Base-by-base conservation (phyloP, 37 sponge, comb jelly and placozoan genomes). In the Chondrilla cf. caribensis region DNA sequence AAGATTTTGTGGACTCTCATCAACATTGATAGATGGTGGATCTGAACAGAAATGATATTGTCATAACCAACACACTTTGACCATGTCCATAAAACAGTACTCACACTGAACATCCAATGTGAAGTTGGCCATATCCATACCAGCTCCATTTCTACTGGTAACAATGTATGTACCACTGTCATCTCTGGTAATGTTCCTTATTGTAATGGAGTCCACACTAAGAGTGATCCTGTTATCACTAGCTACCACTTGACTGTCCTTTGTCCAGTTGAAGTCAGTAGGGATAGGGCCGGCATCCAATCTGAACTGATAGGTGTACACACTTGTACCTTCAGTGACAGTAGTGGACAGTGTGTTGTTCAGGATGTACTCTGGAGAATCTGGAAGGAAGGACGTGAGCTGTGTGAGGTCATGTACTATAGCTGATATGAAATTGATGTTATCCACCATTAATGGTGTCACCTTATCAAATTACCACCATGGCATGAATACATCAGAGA, bases 261-360 rank as follows among this genome's bases (percentile, higher is more conserved):
- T 67, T 28, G 31, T 67, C 68, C 68, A 67, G 1, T 2, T 67
- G 68, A 67, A 67, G 68, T 33, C 29, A 32, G 29, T 26, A 29
- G 68, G 68, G 2, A 29, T 2, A 67, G 68, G 68, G 35, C 29
- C 29, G 35, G 33, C 68, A 29, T 6, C 68, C 6, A 47, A 11
- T 47, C 51, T 47, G 32, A 67, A 67, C 68, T 67, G 26, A 29
- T 33, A 67, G 68, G 68, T 6, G 68, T 67, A 67, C 35, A 29
- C 29, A 33, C 35, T 29, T n/a, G 35, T 67, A 1, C 35, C 35
- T 67, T 67, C 68, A 28, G 29, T 2, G 1, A 67, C 32, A 33
- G 68, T 67, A 67, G 68, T 67, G 25, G 95, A 83, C 64, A 95
- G 86, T 60, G 51, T 14, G 11, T 6, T 47, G 11, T 47, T 47